These are phyloP conservation scores for Alloscopus bannaensis DNA, from an alignment of 2,888 invertebrate genomes.

Conservation along the genomic window DNA sequence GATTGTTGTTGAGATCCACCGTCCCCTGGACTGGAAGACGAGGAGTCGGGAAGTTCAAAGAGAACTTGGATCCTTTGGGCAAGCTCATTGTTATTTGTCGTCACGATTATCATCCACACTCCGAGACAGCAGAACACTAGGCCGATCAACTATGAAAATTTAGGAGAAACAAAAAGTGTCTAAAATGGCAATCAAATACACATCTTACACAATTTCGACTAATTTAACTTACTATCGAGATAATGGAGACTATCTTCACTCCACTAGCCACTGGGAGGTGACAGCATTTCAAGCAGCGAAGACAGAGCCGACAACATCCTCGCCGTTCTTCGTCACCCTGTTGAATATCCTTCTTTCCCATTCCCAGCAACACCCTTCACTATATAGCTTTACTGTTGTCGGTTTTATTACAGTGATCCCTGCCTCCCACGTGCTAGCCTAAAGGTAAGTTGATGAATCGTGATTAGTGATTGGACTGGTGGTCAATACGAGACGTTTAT, in stretches of 20 bases:
- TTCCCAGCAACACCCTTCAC: slow-evolving; percentile 8
- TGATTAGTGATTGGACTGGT: no score
- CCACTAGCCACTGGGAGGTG: slow-evolving; percentile 60
- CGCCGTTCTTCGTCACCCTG: slow-evolving; percentile 45
- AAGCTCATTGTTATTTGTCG: slow-evolving; percentile 63
- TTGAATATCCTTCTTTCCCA: slow-evolving; percentile 61
- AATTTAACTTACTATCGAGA: slow-evolving; percentile 64
- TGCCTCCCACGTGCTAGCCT: no score
- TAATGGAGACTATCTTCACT: slow-evolving; percentile 66
- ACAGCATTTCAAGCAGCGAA: slow-evolving; percentile 57
- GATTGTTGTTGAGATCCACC: slow-evolving; percentile 35
- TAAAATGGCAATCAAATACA: background rate
- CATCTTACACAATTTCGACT: background rate
- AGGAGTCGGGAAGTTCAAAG: slow-evolving; percentile 34
- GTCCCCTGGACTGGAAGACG: background rate
- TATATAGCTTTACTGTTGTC: no score
- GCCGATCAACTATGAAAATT: slow-evolving; percentile 56
- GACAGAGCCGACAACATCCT: slow-evolving; percentile 48
- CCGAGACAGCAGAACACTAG: slow-evolving; percentile 66
- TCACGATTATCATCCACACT: slow-evolving; percentile 68
- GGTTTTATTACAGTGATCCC: no score
- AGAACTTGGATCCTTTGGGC: slow-evolving; percentile 53
- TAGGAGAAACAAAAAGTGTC: background rate
- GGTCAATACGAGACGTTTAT: no score
- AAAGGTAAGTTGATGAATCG: no score